Conservation (phyloP, 1,140 invertebrate species). For the Dinoponera quadriceps region DNA sequence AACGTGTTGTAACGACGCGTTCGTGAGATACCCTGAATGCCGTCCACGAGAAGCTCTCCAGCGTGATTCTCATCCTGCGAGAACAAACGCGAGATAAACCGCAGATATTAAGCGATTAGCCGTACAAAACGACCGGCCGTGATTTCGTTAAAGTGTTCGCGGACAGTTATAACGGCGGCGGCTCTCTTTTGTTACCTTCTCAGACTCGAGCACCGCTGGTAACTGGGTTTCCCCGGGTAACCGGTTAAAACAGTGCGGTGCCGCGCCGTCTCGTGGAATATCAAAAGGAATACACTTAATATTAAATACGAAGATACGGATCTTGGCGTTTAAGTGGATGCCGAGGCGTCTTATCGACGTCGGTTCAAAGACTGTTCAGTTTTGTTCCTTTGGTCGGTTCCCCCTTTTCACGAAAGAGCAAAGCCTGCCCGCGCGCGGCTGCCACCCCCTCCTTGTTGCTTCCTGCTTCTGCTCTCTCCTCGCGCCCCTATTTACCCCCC, state of each 20-base stretch:
- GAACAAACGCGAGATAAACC: conserved; percentile 63
- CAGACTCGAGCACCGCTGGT: conserved; percentile 27
- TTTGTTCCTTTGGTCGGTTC: conserved; percentile 72
- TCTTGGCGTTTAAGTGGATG: conserved; percentile 73
- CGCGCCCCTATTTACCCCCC: conserved; percentile 3
- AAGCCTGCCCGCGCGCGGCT: conserved; percentile 27
- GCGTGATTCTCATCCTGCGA: not conserved
- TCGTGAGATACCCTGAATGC: no score
- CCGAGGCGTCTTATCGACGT: conserved; percentile 74
- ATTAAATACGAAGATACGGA: conserved; percentile 77
- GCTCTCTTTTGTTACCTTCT: conserved; percentile 49
- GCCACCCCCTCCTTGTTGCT: not conserved
- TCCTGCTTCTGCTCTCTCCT: conserved; percentile 7
- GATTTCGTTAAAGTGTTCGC: conserved; percentile 68
- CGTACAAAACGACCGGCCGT: conserved; percentile 49
- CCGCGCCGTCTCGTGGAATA: conserved; percentile 66
- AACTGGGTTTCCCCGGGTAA: conserved; percentile 66
- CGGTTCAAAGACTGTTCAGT: conserved; percentile 74
- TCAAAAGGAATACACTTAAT: conserved; percentile 81
- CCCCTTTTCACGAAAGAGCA: conserved; percentile 64
- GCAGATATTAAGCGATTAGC: conserved; percentile 61
- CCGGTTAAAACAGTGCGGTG: conserved; percentile 66
- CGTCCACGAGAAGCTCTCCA: not conserved
- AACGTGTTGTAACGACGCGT: no score
- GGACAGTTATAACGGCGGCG: not conserved